Evolutionary conservation across 1,140 invertebrate genomes (phyloP).

Genomic region (Lordiphosa clarofinis): DNA sequence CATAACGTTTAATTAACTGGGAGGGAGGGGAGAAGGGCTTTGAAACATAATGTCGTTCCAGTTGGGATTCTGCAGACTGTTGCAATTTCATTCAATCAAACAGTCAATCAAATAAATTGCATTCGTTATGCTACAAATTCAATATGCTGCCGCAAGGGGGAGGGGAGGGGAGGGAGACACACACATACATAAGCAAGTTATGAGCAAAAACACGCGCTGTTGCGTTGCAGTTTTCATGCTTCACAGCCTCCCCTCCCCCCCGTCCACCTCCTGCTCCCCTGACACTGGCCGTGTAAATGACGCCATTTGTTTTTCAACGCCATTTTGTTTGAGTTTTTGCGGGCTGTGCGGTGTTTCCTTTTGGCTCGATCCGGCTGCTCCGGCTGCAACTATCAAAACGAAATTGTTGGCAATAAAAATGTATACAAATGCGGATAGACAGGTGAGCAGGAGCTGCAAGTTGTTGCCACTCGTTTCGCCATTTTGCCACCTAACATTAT

Average conservation of each 20-base stretch:
- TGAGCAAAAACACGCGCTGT: conserved; percentile 45
- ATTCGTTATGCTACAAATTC: conserved; percentile 66
- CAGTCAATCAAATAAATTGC: conserved; percentile 74
- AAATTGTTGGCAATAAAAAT: conserved; percentile 76
- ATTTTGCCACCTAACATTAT: conserved; percentile 51
- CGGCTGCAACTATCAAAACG: conserved; percentile 61
- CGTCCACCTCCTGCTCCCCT: conserved; percentile 1
- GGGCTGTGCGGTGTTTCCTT: conserved; percentile 3
- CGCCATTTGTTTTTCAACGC: conserved; percentile 73
- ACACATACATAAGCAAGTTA: conserved; percentile 58
- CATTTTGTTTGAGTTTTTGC: conserved; percentile 68
- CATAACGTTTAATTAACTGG: no score
- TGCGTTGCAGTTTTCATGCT: conserved; percentile 47
- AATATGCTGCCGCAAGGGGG: conserved; percentile 51
- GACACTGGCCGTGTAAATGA: conserved; percentile 48
- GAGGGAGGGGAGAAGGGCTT: no score
- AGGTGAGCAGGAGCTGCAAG: conserved; percentile 53
- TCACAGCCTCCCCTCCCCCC: conserved; percentile 1
- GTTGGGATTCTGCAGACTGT: conserved; percentile 30
- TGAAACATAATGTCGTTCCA: no score
- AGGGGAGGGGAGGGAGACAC: neutral
- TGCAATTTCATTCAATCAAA: conserved; percentile 67
- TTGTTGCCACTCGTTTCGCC: conserved; percentile 24
- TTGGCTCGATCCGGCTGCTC: neutral
- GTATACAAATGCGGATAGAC: conserved; percentile 68